Base-by-base conservation (phyloP, 2,113 vertebrate species). In the Eupsittula cactorum region DNA sequence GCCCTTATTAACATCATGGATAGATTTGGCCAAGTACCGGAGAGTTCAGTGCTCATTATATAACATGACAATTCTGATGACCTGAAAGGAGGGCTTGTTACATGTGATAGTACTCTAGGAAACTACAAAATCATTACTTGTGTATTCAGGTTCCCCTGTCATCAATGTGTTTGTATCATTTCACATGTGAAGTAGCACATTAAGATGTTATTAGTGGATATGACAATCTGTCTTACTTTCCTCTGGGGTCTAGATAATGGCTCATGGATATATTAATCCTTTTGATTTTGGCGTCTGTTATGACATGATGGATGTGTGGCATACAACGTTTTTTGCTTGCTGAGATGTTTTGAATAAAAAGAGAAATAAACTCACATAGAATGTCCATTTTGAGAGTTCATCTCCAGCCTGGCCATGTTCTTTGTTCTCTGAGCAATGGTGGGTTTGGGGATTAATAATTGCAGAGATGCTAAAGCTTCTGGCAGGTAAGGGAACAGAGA, bases 191-290 rank as follows among this genome's bases (percentile, higher is more conserved):
- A 93, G 79, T 76, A 96, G 46, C 64, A 84, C 80, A 73, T 93
- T 93, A 95, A 94, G 81, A 89, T 91, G 69, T 92, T 97, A 71
- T 92, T 89, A 94, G 70, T 73, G 74, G 57, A 62, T 93, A 79
- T 91, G 86, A 76, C 90, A 93, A 86, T 88, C 82, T 71, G 55
- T 90, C 63, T 49, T 86, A 0, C 73, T 82, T 96, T 89, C 57
- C 90, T 92, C 83, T 4, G 0, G 83, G 86, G 93, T 94, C 53
- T 65, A 86, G 77, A 68, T 93, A 94, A 89, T 76, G 74, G 62
- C 63, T 94, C 88, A 92, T 79, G 83, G 83, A 52, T 93, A 65
- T 90, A 88, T 88, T 86, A 96, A 88, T 92, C 65, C 42, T 92
- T 91, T 90, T 84, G 57, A 79, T 94, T 96, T 84, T 84, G 77